Percentiles rank a stretch among this genome's conserved stretches.
Conservation (phyloP, 2,797 vertebrate species). For the Lacerta agilis region DNA sequence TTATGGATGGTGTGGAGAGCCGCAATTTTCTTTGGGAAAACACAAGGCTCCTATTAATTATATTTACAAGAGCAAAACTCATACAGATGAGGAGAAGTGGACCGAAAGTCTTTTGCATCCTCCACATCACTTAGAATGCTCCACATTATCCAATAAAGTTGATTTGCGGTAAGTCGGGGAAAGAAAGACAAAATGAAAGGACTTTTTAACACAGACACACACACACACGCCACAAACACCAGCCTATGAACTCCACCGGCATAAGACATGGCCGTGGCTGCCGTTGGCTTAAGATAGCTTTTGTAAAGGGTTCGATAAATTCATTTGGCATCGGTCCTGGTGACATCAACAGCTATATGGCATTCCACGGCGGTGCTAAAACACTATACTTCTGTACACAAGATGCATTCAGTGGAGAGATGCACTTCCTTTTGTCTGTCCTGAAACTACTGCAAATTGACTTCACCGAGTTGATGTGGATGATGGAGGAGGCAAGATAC, state of each 20-base stretch:
- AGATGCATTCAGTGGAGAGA: background rate
- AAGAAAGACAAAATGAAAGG: background rate
- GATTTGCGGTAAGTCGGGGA: background rate
- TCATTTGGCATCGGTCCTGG: background rate
- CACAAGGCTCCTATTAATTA: background rate
- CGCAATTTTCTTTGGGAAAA: background rate
- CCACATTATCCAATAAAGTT: background rate
- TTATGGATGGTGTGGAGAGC: background rate
- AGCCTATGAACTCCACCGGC: background rate
- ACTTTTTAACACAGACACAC: background rate
- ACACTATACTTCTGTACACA: background rate
- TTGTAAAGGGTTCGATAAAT: background rate
- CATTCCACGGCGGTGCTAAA: background rate
- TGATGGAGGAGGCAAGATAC: background rate
- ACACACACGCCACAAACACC: background rate
- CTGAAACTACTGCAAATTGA: slow-evolving; percentile 1
- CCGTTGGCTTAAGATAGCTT: background rate
- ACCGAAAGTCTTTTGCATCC: background rate
- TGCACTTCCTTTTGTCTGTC: background rate
- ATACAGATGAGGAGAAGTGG: background rate
- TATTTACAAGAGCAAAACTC: background rate
- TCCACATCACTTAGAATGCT: background rate
- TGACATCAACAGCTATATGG: background rate
- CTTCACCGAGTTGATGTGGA: background rate
- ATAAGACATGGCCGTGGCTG: background rate